Base-by-base conservation (phyloP, 2,888 invertebrate species). In the Trachelus stipa region DNA sequence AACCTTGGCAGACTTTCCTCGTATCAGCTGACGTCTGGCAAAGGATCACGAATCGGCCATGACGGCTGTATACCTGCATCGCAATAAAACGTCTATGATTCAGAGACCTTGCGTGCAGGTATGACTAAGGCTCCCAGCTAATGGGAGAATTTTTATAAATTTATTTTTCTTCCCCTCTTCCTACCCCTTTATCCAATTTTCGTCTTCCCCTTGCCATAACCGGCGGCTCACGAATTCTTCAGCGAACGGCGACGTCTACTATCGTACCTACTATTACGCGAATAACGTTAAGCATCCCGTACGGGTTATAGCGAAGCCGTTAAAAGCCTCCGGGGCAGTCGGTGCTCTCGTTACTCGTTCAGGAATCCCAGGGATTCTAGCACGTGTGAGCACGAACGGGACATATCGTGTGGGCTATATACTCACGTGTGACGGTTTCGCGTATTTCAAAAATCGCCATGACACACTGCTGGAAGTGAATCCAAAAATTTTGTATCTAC, bases 41-140 rank as follows among this genome's bases (percentile, higher is more conserved):
- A 34, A 34, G 12, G 33, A 71, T 6, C 15, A 31, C 71, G 31
- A 33, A 11, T 12, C 31, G 71, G 71, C 71, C 31, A 15, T 71
- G 71, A 34, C 33, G 31, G 71, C 31, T 34, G 23, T 71, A 71
- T 71, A 71, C 31, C 71, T 71, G 71, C 12, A 33, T 71, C 33
- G 71, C 71, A 71, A 71, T 71, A 71, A 71, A 71, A 23, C 69
- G n/a, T 15, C 75, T 75, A 33, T 79, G 77, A 82, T 82, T 80
- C 79, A 76, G 78, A 77, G 33, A 68, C 77, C 78, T 80, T 69
- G 74, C 75, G 76, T 80, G 81, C 74, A 79, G 73, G 35, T 79
- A 81, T 81, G 75, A 69, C 73, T 81, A 56, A 79, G 74, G 78
- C 77, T 37, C 31, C 31, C 12, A 12, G 12, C 71, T 33, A 12